phyloP scores from a whole-genome alignment of 2,113 vertebrate species.

The Bos javanicus region DNA sequence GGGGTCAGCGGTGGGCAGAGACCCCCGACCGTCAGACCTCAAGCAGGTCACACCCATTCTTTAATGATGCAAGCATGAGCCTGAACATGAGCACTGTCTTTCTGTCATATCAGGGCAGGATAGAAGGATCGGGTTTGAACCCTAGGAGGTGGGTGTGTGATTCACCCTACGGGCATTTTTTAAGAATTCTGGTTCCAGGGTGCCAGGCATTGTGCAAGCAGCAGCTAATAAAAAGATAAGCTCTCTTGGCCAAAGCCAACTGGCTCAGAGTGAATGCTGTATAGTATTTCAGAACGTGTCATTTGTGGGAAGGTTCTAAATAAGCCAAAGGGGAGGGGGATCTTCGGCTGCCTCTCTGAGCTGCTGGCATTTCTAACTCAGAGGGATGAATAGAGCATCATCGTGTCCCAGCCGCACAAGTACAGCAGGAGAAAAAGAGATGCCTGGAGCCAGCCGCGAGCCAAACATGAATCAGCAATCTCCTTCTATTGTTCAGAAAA shows the following conservation, averaged over 20 bases:
- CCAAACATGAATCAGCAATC: constrained; percentile 70
- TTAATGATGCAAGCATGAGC: background rate
- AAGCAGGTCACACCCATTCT: background rate
- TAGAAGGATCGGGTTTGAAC: background rate
- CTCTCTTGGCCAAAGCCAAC: background rate
- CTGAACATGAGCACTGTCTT: background rate
- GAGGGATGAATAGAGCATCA: constrained; percentile 57
- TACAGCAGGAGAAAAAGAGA: background rate
- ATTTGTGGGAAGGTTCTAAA: constrained; percentile 51
- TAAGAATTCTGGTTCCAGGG: background rate
- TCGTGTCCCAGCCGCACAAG: constrained; percentile 35
- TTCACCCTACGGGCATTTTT: background rate
- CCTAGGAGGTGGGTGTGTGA: background rate
- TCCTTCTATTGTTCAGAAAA: constrained; percentile 54
- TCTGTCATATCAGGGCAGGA: background rate
- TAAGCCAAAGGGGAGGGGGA: constrained; percentile 1
- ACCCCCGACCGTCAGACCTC: background rate
- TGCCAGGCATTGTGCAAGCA: background rate
- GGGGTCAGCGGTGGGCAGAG: background rate
- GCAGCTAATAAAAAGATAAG: background rate
- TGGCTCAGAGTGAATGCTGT: background rate
- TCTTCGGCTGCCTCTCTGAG: constrained; percentile 34
- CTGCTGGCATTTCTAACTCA: constrained; percentile 60
- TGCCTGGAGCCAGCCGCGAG: constrained; percentile 39
- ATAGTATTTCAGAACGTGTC: constrained; percentile 52